Percentiles rank a stretch among this genome's conserved stretches.
Conservation (phyloP, 2,888 invertebrate species). For the Trypoxylon attenuatum region DNA sequence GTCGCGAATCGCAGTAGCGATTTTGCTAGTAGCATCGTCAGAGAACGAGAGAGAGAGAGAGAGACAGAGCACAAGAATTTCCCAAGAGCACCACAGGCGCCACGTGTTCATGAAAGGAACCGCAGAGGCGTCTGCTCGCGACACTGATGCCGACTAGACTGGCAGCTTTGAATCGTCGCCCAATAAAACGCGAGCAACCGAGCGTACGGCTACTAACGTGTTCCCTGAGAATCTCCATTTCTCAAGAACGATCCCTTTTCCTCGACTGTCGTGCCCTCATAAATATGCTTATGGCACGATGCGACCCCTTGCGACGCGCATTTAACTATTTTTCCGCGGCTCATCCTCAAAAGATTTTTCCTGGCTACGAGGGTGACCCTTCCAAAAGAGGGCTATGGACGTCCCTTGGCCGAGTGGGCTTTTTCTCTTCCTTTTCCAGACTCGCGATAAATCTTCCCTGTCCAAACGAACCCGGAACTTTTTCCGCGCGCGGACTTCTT, state of each 20-base stretch:
- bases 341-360: no score
- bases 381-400: no score
- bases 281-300: constrained; percentile 27
- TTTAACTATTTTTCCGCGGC: constrained; percentile 8
- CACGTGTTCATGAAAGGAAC: no score
- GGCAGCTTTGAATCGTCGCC: no score
- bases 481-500: background rate
- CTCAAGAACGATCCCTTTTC: constrained; percentile 4
- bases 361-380: background rate
- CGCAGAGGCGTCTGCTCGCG: no score
- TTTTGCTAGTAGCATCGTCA: background rate
- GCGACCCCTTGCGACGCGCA: no score
- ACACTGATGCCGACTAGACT: no score
- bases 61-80: no score
- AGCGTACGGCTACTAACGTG: background rate
- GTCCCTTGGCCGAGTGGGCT: background rate
- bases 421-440: background rate
- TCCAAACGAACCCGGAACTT: constrained; percentile 2
- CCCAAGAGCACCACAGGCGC: no score
- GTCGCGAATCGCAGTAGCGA: no score
- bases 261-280: constrained; percentile 6
- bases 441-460: constrained; percentile 37
- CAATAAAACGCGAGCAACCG: constrained; percentile 4
- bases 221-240: constrained; percentile 8
- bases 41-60: background rate